Conservation (phyloP, 2,113 vertebrate genomes). For the Mohoua ochrocephala region DNA sequence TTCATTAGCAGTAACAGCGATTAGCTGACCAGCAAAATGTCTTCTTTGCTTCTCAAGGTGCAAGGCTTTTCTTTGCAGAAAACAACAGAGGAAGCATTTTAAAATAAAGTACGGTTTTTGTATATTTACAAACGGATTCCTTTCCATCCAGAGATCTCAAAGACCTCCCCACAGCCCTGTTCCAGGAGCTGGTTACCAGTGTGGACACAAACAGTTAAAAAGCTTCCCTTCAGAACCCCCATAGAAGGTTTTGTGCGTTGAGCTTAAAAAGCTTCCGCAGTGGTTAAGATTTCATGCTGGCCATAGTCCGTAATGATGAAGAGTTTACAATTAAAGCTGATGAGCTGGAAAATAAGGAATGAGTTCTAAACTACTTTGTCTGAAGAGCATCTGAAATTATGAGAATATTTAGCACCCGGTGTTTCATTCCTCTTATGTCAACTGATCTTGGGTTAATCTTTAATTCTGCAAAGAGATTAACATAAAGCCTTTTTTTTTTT, state of each 20-base stretch:
- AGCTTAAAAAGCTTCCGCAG: not conserved
- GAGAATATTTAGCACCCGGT: not conserved
- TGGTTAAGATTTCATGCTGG: not conserved
- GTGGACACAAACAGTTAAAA: not conserved
- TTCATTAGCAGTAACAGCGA: not conserved
- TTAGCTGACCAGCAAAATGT: not conserved
- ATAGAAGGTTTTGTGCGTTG: not conserved
- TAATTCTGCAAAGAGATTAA: not conserved
- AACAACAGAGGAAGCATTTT: not conserved
- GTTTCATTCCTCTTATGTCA: not conserved
- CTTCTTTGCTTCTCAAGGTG: not conserved
- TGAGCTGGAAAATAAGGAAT: slow-evolving; percentile 28
- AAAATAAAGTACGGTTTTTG: accelerated
- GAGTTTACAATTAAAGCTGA: slow-evolving; percentile 34
- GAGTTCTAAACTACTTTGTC: not conserved
- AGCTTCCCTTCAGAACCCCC: not conserved
- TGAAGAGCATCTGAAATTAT: not conserved
- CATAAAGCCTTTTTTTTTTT: not conserved
- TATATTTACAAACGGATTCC: not conserved
- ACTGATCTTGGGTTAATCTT: not conserved
- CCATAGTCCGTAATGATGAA: not conserved
- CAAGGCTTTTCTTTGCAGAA: not conserved
- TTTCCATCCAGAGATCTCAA: not conserved
- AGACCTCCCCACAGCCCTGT: not conserved
- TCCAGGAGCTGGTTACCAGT: not conserved